phyloP scores from a whole-genome alignment of 2,888 invertebrate species.

The Stenichneumon culpator region DNA sequence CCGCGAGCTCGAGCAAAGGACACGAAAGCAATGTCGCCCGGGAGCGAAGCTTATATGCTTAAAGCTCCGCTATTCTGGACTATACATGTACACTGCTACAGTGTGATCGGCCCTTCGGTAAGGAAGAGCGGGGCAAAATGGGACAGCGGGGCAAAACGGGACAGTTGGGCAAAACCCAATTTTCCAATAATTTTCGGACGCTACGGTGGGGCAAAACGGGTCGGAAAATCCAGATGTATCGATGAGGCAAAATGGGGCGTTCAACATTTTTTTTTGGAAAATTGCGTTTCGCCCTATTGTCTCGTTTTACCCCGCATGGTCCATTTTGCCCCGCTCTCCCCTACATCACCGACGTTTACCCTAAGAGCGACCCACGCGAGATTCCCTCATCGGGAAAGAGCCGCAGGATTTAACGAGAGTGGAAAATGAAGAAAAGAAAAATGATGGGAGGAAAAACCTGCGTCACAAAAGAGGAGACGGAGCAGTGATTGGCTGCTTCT shows the following conservation, averaged over 20 bases:
- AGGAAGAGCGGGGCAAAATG: no score
- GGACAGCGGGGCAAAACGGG: no score
- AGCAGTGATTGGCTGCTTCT: conserved; percentile 14
- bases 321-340: no score
- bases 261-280: no score
- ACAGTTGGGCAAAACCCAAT: no score
- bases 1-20: conserved; percentile 72
- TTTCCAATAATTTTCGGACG: no score
- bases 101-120: not conserved
- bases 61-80: conserved; percentile 50
- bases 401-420: conserved; percentile 42
- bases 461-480: not conserved
- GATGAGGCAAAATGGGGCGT: no score
- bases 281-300: no score
- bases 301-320: no score
- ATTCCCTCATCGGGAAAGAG: conserved; percentile 1
- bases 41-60: conserved; percentile 60
- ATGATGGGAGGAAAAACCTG: conserved; percentile 21
- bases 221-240: no score
- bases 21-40: conserved; percentile 70
- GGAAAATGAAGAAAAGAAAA: not conserved
- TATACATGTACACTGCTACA: not conserved
- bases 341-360: conserved; percentile 26
- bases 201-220: no score
- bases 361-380: conserved; percentile 30